Evolutionary conservation across 2,888 invertebrate species (phyloP).

Genomic region (Heliconius charithonia): DNA sequence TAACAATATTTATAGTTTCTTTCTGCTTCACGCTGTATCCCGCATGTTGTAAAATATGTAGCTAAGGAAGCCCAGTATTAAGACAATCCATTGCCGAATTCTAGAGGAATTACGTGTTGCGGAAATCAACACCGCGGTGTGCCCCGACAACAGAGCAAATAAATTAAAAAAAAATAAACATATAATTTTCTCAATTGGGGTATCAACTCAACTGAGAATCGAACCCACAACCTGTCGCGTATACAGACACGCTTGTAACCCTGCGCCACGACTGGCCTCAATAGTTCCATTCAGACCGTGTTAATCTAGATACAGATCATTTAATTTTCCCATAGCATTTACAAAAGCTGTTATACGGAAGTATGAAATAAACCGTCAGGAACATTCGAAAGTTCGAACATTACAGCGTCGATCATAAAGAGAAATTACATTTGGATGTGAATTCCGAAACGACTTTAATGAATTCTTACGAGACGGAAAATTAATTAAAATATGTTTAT

Average conservation of each 20-base stretch:
- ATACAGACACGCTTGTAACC: no score
- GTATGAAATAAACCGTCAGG: conserved; percentile 29
- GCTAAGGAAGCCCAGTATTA: not conserved
- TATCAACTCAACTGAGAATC: no score
- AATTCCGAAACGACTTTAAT: conserved; percentile 18
- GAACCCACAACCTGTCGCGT: no score
- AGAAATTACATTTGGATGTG: conserved; percentile 30
- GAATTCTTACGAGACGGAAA: conserved; percentile 19
- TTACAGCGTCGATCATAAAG: conserved; percentile 36
- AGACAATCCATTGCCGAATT: no score
- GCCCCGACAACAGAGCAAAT: no score
- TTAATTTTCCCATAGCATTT: conserved; percentile 8
- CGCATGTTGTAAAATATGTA: not conserved
- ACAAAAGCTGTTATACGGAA: conserved; percentile 31
- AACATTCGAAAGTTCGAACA: conserved; percentile 36
- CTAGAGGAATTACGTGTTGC: not conserved
- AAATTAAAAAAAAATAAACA: no score
- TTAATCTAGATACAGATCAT: not conserved
- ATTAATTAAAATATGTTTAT: conserved; percentile 13
- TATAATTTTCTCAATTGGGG: no score
- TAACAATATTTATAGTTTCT: no score
- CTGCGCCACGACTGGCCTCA: no score
- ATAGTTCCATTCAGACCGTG: not conserved
- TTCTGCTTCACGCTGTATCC: no score
- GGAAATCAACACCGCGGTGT: no score